Base-by-base conservation (phyloP, 2,797 vertebrate species). In the Hafferia zeledoni region DNA sequence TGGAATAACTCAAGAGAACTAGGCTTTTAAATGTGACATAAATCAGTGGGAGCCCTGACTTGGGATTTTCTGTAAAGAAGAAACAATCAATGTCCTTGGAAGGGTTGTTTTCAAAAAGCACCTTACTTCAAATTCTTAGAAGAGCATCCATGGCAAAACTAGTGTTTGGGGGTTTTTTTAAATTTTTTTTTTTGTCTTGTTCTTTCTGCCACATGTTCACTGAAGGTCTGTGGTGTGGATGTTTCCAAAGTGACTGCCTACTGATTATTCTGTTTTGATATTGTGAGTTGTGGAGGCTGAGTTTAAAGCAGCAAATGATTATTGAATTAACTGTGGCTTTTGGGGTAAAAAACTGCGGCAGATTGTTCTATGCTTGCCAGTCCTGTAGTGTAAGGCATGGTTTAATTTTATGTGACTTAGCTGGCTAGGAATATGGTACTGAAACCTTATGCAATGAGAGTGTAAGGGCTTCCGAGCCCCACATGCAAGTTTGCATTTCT, bases 31-130 rank as follows among this genome's bases (percentile, higher is more conserved):
- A 95, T 82, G 68, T 95, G 96, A 96, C 95, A 94, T 96, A 97
- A 97, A 98, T 98, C 97, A 97, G 97, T 97, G 92, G 56, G 33
- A 90, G 77, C 72, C 94, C 83, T 96, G 97, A 96, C 92, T 92
- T 61, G 46, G 95, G 96, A 95, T 98, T 98, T 97, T 97, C 94
- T 96, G 93, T 80, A 87, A 93, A 95, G 79, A 97, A 95, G 93
- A 97, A 97, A 92, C 90, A 97, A 97, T 97, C 97, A 93, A 97
- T 98, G 97, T 55, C 16, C 76, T 96, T 91, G 72, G 95, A 87
- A 93, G 56, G 44, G 39, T 57, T 95, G 69, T 92, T 96, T 96
- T 94, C 82, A 96, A 96, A 97, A 97, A 96, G 83, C 86, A 87
- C 64, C 93, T 96, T 74, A 75, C 93, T 87, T 96, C 82, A 96